Evolutionary conservation across 2,888 invertebrate species (phyloP).

Genomic region (Antitype chi): DNA sequence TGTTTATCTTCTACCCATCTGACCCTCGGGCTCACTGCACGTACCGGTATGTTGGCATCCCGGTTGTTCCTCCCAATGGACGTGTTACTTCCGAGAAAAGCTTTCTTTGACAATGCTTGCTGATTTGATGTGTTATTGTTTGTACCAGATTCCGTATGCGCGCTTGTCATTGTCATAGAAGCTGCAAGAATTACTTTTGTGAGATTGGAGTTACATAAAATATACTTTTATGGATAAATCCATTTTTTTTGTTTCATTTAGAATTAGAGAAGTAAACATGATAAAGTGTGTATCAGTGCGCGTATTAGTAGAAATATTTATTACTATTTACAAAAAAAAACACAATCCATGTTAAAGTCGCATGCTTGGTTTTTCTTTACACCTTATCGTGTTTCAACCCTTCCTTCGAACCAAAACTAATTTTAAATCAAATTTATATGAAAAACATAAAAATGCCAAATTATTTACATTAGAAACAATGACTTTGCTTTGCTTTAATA

Average conservation of each 20-base stretch:
- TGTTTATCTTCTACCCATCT: constrained; percentile 88
- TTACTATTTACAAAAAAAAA: constrained; percentile 72
- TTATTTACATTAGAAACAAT: constrained; percentile 79
- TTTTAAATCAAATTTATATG: constrained; percentile 49
- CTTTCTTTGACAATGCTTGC: constrained; percentile 87
- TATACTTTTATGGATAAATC: not conserved
- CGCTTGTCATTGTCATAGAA: constrained; percentile 93
- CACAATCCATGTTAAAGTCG: constrained; percentile 75
- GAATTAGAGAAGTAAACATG: constrained; percentile 74
- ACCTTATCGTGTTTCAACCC: constrained; percentile 85
- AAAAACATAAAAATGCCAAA: constrained; percentile 77
- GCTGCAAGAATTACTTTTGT: constrained; percentile 87
- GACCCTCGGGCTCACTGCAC: constrained; percentile 89
- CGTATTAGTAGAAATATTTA: constrained; percentile 76
- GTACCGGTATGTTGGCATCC: constrained; percentile 87
- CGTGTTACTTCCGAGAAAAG: constrained; percentile 89
- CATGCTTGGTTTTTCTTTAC: constrained; percentile 82
- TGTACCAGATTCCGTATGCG: constrained; percentile 90
- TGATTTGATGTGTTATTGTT: constrained; percentile 86
- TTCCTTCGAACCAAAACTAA: constrained; percentile 65
- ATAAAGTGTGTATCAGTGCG: constrained; percentile 79
- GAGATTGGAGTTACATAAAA: constrained; percentile 26
- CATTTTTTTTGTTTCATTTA: constrained; percentile 22
- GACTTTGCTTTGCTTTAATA: constrained; percentile 86
- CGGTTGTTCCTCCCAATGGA: constrained; percentile 87